Base-by-base conservation (phyloP, 2,888 invertebrate species). In the Drosophila longiperda region DNA sequence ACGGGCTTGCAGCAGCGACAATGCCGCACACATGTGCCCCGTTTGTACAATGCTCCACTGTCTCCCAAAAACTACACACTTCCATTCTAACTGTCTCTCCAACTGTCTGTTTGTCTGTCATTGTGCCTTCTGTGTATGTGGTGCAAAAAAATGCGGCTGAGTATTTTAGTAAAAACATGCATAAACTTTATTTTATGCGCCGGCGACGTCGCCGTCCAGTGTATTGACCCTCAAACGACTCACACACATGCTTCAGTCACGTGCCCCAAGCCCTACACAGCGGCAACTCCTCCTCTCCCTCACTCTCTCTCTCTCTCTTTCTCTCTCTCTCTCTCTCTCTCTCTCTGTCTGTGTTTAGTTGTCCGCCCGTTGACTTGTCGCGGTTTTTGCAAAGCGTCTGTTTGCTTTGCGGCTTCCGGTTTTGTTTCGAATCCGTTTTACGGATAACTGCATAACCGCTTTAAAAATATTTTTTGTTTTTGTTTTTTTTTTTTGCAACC, bases 361-460 rank as follows among this genome's bases (percentile, higher is more conserved):
- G 40, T 42, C 62, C 64, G 26, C 36, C 65, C 75, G 45, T 54
- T 74, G 61, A 68, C 74, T 82, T 80, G 80, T 86, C 80, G 87
- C 84, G 87, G 84, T 89, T 87, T 87, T 83, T 87, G 83, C 74
- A 69, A 82, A 84, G 84, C 83, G 83, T 85, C 83, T 87, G 89
- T 89, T 87, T 85, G 89, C 85, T 83, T 87, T 87, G 89, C 62
- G 87, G 87, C 85, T 87, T 87, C 87, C 80, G 82, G 89, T 85
- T 85, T 87, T 81, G 77, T 83, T 77, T 76, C 70, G 74, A 83
- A 83, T 82, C 78, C 78, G 71, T 78, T 81, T 74, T 66, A 75
- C 75, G 84, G 80, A 82, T 83, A 82, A 75, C 80, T 80, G 83
- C 84, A 84, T 80, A 82, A 83, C 84, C 75, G 73, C 55, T 75